Evolutionary conservation across 92 coral and sea anemone species (phyloP).

Genomic region (Phenganax subtilis): DNA sequence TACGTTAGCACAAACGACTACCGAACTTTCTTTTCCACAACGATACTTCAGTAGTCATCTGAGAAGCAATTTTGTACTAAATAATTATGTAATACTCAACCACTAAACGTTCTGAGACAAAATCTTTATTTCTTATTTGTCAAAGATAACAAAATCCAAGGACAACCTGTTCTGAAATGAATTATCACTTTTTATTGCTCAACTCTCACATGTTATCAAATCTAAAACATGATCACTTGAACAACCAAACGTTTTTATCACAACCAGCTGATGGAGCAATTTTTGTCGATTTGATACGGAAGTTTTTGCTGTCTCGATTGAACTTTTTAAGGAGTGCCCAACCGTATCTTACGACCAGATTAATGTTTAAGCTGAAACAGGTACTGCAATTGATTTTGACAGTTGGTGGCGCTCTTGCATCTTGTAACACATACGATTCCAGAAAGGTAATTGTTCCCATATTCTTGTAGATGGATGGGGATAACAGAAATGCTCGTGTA

Average conservation of each 20-base stretch:
- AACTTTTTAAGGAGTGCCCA: not conserved
- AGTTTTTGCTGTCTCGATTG: not conserved
- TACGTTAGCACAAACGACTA: not conserved
- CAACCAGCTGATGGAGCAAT: not conserved
- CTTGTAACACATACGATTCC: not conserved
- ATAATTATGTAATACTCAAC: too few species aligned
- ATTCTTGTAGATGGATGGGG: too few species aligned
- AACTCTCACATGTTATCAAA: not conserved
- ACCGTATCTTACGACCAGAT: not conserved
- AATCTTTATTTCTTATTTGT: not conserved
- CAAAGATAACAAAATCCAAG: not conserved
- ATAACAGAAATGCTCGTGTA: too few species aligned
- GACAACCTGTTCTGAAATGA: not conserved
- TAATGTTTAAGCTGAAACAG: not conserved
- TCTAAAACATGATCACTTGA: not conserved
- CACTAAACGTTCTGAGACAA: not conserved
- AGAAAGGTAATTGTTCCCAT: too few species aligned
- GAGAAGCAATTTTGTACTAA: not conserved
- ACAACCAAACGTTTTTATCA: not conserved
- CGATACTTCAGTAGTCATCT: not conserved
- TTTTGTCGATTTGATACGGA: not conserved
- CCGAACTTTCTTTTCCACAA: not conserved
- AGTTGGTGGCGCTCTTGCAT: not conserved
- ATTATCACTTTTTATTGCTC: not conserved
- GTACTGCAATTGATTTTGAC: constrained; percentile 5